These are phyloP conservation scores for Australoheros facetus DNA, from an alignment of 2,797 vertebrate species.

Conservation along the genomic window DNA sequence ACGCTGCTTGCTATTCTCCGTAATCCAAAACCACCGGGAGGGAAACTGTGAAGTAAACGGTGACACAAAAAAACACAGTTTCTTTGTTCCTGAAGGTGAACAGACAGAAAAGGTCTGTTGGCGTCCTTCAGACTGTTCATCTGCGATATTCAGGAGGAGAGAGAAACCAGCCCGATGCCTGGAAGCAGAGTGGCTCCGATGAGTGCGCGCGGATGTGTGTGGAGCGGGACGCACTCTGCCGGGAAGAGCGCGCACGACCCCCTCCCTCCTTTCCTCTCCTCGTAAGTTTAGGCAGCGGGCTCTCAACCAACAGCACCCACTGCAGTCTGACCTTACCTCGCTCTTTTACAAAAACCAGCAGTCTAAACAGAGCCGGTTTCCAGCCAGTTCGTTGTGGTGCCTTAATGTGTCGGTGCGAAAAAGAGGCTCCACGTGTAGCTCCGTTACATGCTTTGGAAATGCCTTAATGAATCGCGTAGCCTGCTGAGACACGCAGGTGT, in stretches of 20 bases:
- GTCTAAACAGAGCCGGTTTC: neutral
- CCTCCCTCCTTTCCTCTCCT: conserved; percentile 8
- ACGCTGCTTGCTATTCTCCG: conserved; percentile 10
- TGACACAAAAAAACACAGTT: conserved; percentile 11
- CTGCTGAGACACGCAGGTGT: conserved; percentile 71
- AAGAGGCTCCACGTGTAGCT: conserved; percentile 17
- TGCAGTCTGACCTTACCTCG: conserved; percentile 44
- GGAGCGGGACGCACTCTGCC: conserved; percentile 67
- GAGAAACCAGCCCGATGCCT: conserved; percentile 44
- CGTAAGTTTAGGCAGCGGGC: conserved; percentile 50
- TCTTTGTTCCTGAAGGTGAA: conserved; percentile 22
- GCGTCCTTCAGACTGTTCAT: conserved; percentile 50
- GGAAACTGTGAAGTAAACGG: conserved; percentile 25
- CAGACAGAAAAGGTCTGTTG: conserved; percentile 37
- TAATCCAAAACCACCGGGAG: conserved; percentile 52
- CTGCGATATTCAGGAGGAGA: conserved; percentile 38
- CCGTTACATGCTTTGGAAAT: conserved; percentile 33
- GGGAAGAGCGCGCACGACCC: conserved; percentile 63
- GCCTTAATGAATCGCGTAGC: conserved; percentile 55
- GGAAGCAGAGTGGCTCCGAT: conserved; percentile 38
- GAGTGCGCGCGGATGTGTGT: conserved; percentile 25
- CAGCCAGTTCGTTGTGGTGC: neutral
- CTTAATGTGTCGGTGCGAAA: neutral
- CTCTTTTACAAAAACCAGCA: neutral
- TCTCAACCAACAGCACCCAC: conserved; percentile 52